Evolutionary conservation across 1,140 invertebrate genomes (phyloP), one percentile per base, ranked within the genome.

Genomic region (Heliothis subflexa): DNA sequence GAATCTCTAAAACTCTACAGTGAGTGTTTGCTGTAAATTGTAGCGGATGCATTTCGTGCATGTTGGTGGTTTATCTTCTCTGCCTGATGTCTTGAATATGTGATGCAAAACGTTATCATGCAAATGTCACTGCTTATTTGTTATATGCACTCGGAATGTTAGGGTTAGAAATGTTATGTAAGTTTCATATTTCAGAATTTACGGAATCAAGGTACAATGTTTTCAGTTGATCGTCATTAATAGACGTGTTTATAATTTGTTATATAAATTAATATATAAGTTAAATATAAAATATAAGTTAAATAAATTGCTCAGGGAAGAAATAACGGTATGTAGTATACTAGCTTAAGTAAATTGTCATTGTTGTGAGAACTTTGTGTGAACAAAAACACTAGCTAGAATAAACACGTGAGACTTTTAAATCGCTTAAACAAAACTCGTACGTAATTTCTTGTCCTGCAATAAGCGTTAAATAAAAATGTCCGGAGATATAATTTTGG

Each of bases 1-100:
- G 74, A 77, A 81, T 81, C 57, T 81, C 79, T 75, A 78, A 81
- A 81, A 81, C 74, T 81, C 47, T 61, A 74, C 59, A 62, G 78
- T 47, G 76, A 57, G 71, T 74, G 71, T 74, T 75, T 68, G 77
- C 55, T 79, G 73, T 79, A 82, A 82, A 82, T 79, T 82, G 81
- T 82, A 66, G 52, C 50, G 72, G 78, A 68, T 77, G 64, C 77
- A 66, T 82, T 79, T 79, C 73, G 62, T 77, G 57, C 71, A 70
- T 77, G 61, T 40, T 54, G 28, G 68, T 25, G 52, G 80, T 78
- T 78, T 81, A 81, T 81, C 74, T 81, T 25, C 28, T 33, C 62
- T 13, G 59, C 55, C 59, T 76, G 78, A 72, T 57, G 68, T 74
- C 79, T 81, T 81, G 79, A 76, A 81, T 81, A 81, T 64, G 68